Evolutionary conservation across 2,888 invertebrate species (phyloP), one percentile per base, ranked within the genome.

Genomic region (Criorhina ranunculi): DNA sequence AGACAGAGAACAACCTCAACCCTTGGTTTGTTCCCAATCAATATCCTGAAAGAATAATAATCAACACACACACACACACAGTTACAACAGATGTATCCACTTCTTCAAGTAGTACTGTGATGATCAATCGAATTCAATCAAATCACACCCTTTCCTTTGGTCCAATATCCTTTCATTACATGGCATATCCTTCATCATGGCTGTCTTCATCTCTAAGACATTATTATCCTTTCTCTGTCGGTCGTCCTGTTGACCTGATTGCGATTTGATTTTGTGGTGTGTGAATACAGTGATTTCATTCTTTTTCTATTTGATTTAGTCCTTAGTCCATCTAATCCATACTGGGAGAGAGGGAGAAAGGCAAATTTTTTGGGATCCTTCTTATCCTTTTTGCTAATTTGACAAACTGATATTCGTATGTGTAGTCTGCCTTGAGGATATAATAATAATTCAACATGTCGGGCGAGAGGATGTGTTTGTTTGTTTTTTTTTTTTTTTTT

Each of bases 281-380:
- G 49, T 64, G 57, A 64, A 73, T 66, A 72, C 64, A 59, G 72
- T 73, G 59, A 79, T 62, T 70, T 78, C 19, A 70, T 78, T 72
- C 51, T 66, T 77, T 66, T 77, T 77, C 51, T 77, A 60, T 82
- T 82, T 82, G 70, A 82, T 82, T 82, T 66, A 66, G 64, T 72
- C 19, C 82, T 62, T 64, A 60, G n/a, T n/a, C 29, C 49, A n/a
- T 62, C 24, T 15, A 44, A 9, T 8, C 19, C 6, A 57, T 3
- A 44, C 9, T n/a, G n/a, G n/a, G n/a, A 70, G 24, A 64, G 29
- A 35, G 19, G 17, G 44, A 35, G 72, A 31, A 24, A 24, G 24
- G 24, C 24, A 24, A 1, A 24, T 24, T 24, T n/a, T 42, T 37
- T 12, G n/a, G 46, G 19, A 46, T 17, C 31, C 51, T 66, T 35